Base-by-base conservation (phyloP, 1,140 invertebrate species). In the Oncopeltus fasciatus region DNA sequence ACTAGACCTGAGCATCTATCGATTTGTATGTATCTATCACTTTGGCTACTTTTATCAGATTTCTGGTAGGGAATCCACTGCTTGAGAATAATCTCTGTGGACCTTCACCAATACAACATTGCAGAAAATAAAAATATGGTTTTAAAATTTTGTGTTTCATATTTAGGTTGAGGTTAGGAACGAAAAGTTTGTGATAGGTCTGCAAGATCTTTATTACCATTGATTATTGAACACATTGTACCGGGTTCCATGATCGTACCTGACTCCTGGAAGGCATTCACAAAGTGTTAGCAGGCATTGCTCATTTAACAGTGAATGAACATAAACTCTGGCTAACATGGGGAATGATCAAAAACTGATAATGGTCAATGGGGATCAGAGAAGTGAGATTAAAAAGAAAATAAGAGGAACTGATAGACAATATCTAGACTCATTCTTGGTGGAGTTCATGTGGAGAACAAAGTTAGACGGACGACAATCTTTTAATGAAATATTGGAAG, bases 211-310 rank as follows among this genome's bases (percentile, higher is more conserved):
- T 38, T 16, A 38, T 38, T 38, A 38, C 33, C 33, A 38, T 38
- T 38, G 16, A 38, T 38, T 61, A 26, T 60, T 61, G 11, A 24
- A 49, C 47, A 49, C 47, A 49, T 49, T 49, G 21, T 49, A 49
- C 47, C 47, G 16, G 47, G 47, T 49, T 24, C 21, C 8, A 49
- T 49, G 18, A 49, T 49, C 18, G 47, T 49, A 49, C 18, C 47
- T 18, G 8, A 49, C 47, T 49, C 47, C 8, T 49, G 47, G 47
- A 49, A 49, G 24, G 18, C 28, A 31, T 65, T 29, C 33, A 38
- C 33, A 5, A 9, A 38, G 33, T 9, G 33, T 9, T 9, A 9
- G 33, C 5, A 38, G 33, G 33, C 33, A 9, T 9, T 38, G 33
- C 33, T 16, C 33, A 38, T 38, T 38, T 38, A 38, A 9, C 33